Percentiles rank a stretch among this genome's conserved stretches.
Evolutionary conservation across 2,888 invertebrate species (phyloP).

Genomic region (Thysanoteuthis rhombus): DNA sequence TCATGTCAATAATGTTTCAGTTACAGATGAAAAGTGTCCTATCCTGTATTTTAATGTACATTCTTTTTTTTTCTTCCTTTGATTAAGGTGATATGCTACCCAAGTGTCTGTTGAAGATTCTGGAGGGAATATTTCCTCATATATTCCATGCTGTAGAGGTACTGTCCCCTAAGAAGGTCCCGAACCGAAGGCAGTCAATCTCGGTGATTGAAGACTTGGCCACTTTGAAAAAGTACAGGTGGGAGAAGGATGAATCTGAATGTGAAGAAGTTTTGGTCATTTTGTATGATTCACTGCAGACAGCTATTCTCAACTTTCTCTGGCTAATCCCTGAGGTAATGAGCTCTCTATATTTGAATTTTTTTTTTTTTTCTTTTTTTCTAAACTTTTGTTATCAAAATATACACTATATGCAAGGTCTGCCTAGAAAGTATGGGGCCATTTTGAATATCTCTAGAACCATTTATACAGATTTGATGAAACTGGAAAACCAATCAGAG

Average conservation of each 20-base stretch:
- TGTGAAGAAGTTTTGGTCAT: slow-evolving; percentile 16
- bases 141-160: background rate
- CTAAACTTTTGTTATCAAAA: too few relatives aligned
- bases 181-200: background rate
- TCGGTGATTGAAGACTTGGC: background rate
- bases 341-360: too few relatives aligned
- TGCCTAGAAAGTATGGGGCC: too few relatives aligned
- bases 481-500: too few relatives aligned
- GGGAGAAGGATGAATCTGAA: background rate
- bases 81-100: slow-evolving; percentile 54
- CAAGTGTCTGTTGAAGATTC: slow-evolving; percentile 56
- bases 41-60: background rate
- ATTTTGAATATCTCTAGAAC: too few relatives aligned
- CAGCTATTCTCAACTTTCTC: background rate
- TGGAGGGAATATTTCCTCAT: slow-evolving; percentile 52
- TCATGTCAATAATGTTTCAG: background rate
- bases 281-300: background rate
- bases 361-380: background rate
- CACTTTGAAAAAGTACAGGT: background rate
- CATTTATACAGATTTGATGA: too few relatives aligned
- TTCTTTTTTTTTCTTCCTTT: slow-evolving; percentile 20
- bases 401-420: too few relatives aligned
- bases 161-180: background rate
- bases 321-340: slow-evolving; percentile 16
- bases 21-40: background rate